These are phyloP conservation scores for Alaudala cheleensis DNA, from an alignment of 2,113 vertebrate species.

Conservation along the genomic window DNA sequence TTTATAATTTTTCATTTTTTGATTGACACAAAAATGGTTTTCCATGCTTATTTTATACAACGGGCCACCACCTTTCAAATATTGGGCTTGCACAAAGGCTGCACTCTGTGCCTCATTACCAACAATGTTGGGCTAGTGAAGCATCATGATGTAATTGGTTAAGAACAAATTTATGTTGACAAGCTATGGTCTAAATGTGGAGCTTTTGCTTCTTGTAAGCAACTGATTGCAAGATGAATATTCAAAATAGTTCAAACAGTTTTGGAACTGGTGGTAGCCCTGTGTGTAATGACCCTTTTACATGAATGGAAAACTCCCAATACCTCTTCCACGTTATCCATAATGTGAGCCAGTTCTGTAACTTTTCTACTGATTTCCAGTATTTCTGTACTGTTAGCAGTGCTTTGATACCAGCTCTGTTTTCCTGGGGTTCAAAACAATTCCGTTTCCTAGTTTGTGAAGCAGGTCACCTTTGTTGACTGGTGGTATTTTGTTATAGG, in stretches of 20 bases:
- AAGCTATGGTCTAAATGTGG: not conserved
- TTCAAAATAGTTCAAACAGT: not conserved
- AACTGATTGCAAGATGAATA: not conserved
- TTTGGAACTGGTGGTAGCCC: conserved; percentile 16
- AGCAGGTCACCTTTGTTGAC: not conserved
- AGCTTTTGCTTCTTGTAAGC: not conserved
- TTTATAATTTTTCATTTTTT: not conserved
- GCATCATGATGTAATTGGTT: not conserved
- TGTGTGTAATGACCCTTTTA: not conserved
- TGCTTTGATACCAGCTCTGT: not conserved
- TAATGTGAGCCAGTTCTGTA: not conserved
- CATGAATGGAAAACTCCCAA: not conserved
- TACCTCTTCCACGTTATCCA: not conserved
- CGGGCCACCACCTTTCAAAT: conserved; percentile 25
- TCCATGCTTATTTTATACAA: not conserved
- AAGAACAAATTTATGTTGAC: not conserved
- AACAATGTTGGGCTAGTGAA: not conserved
- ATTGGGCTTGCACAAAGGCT: not conserved
- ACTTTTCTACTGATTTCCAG: not conserved
- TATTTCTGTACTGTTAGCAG: not conserved
- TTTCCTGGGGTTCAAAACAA: not conserved
- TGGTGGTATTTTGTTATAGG: not conserved
- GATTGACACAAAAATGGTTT: conserved; percentile 3
- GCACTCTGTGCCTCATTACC: not conserved
- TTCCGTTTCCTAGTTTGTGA: not conserved